Conservation (phyloP, 2,113 vertebrate genomes). For the Nibea coibor region DNA sequence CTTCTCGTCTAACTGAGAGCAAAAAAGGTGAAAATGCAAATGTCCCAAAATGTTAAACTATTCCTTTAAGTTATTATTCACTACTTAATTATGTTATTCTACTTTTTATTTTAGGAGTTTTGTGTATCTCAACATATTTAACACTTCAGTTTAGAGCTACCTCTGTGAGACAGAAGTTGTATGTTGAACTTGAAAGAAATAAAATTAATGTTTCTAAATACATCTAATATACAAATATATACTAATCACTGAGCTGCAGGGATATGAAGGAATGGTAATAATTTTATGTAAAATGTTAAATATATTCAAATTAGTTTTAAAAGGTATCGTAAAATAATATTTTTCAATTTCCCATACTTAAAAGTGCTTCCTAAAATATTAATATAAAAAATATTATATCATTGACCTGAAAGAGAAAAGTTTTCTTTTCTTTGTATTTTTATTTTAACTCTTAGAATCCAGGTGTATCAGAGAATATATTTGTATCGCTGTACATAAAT, state of each 20-base stretch:
- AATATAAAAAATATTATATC: neutral
- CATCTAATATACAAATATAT: neutral
- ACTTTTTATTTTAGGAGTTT: slow-evolving; percentile 1
- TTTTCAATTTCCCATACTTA: neutral
- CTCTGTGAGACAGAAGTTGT: slow-evolving; percentile 39
- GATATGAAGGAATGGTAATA: neutral
- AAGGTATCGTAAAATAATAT: neutral
- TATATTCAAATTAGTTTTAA: neutral
- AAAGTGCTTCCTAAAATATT: slow-evolving; percentile 37
- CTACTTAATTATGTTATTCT: neutral
- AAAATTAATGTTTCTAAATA: neutral
- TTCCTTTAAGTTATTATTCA: neutral
- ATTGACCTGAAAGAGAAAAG: neutral
- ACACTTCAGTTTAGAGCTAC: slow-evolving; percentile 50
- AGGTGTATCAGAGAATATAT: slow-evolving; percentile 59
- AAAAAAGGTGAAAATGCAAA: neutral
- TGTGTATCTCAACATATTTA: neutral
- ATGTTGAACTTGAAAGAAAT: neutral
- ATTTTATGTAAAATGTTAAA: neutral
- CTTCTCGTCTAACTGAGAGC: too few relatives aligned
- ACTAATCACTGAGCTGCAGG: slow-evolving; percentile 9
- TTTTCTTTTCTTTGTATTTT: neutral
- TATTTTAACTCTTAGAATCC: slow-evolving; percentile 36
- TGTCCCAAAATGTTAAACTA: neutral
- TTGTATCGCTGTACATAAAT: slow-evolving; percentile 51